phyloP scores from a whole-genome alignment of 2,888 invertebrate genomes.

The Pelosia muscerda region DNA sequence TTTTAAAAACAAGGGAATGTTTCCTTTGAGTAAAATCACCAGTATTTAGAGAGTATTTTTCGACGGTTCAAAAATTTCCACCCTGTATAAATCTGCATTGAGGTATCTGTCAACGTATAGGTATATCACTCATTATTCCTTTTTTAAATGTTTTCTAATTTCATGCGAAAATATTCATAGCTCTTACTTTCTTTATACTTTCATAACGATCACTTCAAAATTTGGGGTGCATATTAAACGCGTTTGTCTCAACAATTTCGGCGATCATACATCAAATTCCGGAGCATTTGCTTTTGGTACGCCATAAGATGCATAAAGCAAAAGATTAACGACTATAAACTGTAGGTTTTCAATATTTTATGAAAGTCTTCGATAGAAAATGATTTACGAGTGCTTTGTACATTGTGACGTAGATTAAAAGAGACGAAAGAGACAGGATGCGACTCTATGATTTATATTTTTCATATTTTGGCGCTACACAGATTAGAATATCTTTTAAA shows the following conservation, averaged over 20 bases:
- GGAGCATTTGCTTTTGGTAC: slow-evolving; percentile 41
- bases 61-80: no score
- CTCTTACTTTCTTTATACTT: slow-evolving; percentile 3
- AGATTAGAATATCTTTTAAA: slow-evolving; percentile 34
- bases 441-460: slow-evolving; percentile 49
- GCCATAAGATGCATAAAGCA: slow-evolving; percentile 39
- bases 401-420: slow-evolving; percentile 56
- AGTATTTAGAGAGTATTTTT: no score
- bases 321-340: slow-evolving; percentile 51
- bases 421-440: slow-evolving; percentile 33
- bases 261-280: slow-evolving; percentile 34
- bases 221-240: slow-evolving; percentile 24
- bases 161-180: slow-evolving; percentile 12
- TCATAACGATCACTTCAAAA: slow-evolving; percentile 11
- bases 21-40: no score
- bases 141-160: neutral
- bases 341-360: slow-evolving; percentile 53
- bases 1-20: no score
- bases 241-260: slow-evolving; percentile 8
- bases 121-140: neutral
- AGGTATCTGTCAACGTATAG: neutral
- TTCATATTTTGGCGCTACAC: slow-evolving; percentile 37
- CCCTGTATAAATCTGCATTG: neutral
- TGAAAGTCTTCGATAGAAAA: slow-evolving; percentile 49
- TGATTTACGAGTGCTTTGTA: slow-evolving; percentile 55